phyloP scores from a whole-genome alignment of 35 echinoderm and acorn worm species.

The Apostichopus japonicus region DNA sequence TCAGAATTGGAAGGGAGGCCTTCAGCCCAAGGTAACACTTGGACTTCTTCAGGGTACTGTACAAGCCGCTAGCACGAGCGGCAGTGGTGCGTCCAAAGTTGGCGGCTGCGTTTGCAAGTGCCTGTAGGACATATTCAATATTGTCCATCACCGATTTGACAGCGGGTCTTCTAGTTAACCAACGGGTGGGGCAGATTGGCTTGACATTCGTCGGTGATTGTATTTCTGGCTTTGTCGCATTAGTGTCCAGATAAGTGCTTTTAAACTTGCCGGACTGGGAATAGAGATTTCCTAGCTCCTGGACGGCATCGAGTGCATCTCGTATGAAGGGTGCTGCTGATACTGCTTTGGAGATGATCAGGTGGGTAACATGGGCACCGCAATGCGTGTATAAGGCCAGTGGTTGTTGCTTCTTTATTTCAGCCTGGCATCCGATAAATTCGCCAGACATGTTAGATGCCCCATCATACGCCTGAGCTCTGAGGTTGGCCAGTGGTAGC shows the following conservation, averaged over 20 bases:
- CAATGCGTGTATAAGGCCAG: conserved; percentile 64
- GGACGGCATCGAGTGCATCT: conserved; percentile 60
- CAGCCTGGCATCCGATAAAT: conserved; percentile 67
- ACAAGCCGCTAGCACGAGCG: conserved; percentile 20
- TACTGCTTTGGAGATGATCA: conserved; percentile 47
- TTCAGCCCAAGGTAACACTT: background rate
- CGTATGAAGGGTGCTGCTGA: conserved; percentile 27
- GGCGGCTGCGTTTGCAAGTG: conserved; percentile 19
- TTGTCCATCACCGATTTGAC: background rate
- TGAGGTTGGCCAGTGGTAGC: conserved; percentile 47
- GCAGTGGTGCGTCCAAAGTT: conserved; percentile 26
- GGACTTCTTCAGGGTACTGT: background rate
- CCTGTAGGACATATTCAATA: background rate
- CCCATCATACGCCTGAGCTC: conserved; percentile 77
- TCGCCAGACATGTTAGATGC: conserved; percentile 69
- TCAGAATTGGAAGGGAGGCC: background rate
- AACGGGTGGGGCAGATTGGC: conserved; percentile 70
- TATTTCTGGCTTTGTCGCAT: background rate
- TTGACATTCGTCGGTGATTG: background rate
- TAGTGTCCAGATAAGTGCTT: background rate
- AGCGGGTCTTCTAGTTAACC: conserved; percentile 1
- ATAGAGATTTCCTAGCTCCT: conserved; percentile 60
- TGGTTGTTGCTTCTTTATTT: conserved; percentile 61
- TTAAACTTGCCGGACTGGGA: conserved; percentile 67
- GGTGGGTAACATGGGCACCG: conserved; percentile 42